Conservation (phyloP, 2,113 vertebrate genomes). For the Gallinago paraguaiae region DNA sequence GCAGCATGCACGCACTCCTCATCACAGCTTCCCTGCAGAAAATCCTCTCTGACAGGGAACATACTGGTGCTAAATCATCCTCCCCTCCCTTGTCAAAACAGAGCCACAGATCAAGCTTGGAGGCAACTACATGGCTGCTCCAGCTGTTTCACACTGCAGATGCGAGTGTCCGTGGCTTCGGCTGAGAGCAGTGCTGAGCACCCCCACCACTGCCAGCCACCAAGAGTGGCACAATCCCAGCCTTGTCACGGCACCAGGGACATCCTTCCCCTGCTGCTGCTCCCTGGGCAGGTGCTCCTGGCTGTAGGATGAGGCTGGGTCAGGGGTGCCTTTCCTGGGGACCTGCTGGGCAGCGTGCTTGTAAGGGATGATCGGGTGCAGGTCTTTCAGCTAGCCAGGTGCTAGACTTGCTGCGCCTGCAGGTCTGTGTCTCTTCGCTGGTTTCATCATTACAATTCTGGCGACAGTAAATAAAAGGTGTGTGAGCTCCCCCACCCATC, state of each 20-base stretch:
- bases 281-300: fast-evolving
- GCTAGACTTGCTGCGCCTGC: neutral
- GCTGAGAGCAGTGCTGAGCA: neutral
- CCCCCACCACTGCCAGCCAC: fast-evolving
- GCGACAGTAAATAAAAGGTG: neutral
- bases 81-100: neutral
- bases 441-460: neutral
- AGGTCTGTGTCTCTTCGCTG: neutral
- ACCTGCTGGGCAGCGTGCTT: fast-evolving
- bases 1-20: fast-evolving
- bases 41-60: neutral
- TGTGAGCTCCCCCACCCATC: neutral
- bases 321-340: neutral
- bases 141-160: fast-evolving
- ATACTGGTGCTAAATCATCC: neutral
- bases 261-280: neutral
- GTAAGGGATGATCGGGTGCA: fast-evolving
- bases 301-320: neutral
- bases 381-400: neutral
- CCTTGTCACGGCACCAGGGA: neutral
- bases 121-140: neutral
- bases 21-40: neutral
- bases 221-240: neutral
- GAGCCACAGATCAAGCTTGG: neutral
- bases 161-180: neutral